A percentile compares a stretch with the other conserved stretches of the same genome.
Conservation (phyloP, 2,888 invertebrate genomes). For the Cephus spinipes region DNA sequence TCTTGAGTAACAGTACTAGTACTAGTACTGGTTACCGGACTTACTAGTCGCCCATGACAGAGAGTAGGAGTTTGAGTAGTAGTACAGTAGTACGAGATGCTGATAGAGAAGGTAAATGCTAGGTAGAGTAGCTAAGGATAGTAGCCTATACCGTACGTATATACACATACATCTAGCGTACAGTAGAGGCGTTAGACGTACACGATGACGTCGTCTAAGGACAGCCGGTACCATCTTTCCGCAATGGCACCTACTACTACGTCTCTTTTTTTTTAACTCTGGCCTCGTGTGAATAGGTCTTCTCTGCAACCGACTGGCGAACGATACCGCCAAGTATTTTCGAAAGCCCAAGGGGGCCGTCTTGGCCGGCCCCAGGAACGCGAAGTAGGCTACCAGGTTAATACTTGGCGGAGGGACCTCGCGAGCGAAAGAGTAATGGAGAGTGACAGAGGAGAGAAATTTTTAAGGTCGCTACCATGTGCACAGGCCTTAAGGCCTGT, state of each 20-base stretch:
- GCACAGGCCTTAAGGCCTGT: constrained; percentile 1
- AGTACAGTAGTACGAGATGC: not conserved
- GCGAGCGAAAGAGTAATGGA: constrained; percentile 21
- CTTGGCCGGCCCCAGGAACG: not conserved
- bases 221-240: not conserved
- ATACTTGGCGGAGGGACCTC: constrained; percentile 34
- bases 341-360: constrained; percentile 54
- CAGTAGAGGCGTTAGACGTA: not conserved
- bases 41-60: not conserved
- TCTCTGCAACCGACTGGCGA: not conserved
- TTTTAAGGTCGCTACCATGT: not conserved
- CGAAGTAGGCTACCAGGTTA: constrained; percentile 65
- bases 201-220: not conserved
- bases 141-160: not conserved
- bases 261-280: not conserved
- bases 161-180: not conserved
- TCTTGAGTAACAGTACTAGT: not conserved
- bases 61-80: not conserved
- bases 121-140: not conserved
- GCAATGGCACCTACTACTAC: not conserved
- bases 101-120: not conserved
- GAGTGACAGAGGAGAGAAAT: constrained; percentile 11
- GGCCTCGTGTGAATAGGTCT: not conserved
- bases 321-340: constrained; percentile 45
- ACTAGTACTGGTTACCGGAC: not conserved